Base-by-base conservation (phyloP, 2,888 invertebrate genomes). In the Drosophila paramelanica region DNA sequence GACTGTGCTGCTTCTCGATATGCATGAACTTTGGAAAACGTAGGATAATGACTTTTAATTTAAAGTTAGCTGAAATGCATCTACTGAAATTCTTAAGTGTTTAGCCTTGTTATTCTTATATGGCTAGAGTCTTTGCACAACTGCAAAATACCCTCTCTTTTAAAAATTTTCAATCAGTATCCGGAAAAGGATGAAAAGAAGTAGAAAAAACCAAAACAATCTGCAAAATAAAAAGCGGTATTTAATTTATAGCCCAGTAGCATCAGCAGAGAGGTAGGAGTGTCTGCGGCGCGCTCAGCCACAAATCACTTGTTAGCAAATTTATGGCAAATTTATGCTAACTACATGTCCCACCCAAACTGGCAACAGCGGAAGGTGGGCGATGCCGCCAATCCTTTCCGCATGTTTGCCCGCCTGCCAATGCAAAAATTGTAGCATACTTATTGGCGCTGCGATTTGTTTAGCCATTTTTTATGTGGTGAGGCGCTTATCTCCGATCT, bases 261-360 rank as follows among this genome's bases (percentile, higher is more conserved):
- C 65, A 61, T 64, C 70, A 41, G 59, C 61, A 59, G 10, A 55
- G 69, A 3, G n/a, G 8, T 36, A 25, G 42, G 6, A 14, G 43
- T 51, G 39, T 31, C 33, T 41, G 51, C 38, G 53, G 43, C 51
- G 31, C 31, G 57, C 67, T 66, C 55, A 58, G 77, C 82, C 80
- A 90, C 88, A 89, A 90, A 89, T 89, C 88, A 90, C 89, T 86
- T 88, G 88, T 77, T 86, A 79, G 77, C 77, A 86, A 90, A 90
- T 90, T 89, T 90, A 89, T 90, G 75, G 88, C 84, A 79, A 89
- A 89, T 89, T 90, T 89, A 89, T 89, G 90, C 80, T 87, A 89
- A 89, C 88, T 86, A 89, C 84, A 67, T 86, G 81, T 89, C 77
- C 73, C 71, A 67, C 42, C 50, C 53, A 11, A 45, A 33, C 49